Conservation (phyloP, 2,797 vertebrate genomes). For the Moxostoma hubbsi region DNA sequence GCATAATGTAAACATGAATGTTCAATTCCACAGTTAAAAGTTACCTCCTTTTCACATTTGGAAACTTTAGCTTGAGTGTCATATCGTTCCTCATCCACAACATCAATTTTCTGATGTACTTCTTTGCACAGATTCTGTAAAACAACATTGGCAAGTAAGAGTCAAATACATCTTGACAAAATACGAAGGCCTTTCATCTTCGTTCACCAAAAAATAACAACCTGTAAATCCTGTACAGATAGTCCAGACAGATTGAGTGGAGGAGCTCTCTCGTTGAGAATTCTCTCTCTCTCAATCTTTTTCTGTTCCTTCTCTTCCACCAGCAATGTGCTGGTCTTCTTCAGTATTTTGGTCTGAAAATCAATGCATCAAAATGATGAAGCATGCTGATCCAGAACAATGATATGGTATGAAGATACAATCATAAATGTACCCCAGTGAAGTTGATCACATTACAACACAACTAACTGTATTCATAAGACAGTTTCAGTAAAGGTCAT, state of each 20-base stretch:
- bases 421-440: too few relatives aligned
- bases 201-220: background rate
- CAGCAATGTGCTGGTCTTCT: conserved; percentile 61
- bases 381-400: background rate
- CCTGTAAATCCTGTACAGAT: conserved; percentile 61
- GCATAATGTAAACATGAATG: background rate
- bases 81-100: conserved; percentile 64
- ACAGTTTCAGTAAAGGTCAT: too few relatives aligned
- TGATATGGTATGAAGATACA: background rate
- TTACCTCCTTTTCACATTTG: conserved; percentile 65
- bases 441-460: background rate
- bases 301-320: conserved; percentile 59
- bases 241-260: conserved; percentile 59
- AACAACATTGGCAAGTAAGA: background rate
- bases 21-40: too few relatives aligned
- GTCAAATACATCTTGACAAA: background rate
- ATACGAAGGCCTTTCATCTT: background rate
- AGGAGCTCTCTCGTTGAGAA: conserved; percentile 60
- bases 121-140: conserved; percentile 64
- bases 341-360: conserved; percentile 64
- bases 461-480: too few relatives aligned
- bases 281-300: conserved; percentile 57
- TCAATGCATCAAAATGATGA: background rate
- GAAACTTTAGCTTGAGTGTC: conserved; percentile 63
- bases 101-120: conserved; percentile 63